These are phyloP conservation scores for Drosophila robusta DNA, from an alignment of 2,888 invertebrate species.

Conservation along the genomic window DNA sequence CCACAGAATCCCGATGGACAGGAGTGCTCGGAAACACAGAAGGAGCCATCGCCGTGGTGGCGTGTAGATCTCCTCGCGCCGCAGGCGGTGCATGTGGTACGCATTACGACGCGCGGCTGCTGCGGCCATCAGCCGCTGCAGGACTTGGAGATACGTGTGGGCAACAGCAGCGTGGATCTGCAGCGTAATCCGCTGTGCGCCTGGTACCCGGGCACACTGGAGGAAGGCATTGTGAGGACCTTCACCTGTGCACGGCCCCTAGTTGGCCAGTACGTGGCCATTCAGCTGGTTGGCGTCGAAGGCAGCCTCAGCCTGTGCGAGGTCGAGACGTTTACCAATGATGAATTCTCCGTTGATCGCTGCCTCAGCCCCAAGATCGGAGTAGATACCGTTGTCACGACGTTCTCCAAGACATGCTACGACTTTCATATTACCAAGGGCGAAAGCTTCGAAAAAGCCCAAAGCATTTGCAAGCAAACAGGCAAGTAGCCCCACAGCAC, in stretches of 20 bases:
- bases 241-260: conserved; percentile 94
- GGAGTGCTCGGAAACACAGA: conserved; percentile 94
- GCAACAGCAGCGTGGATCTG: conserved; percentile 94
- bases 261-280: conserved; percentile 94
- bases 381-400: conserved; percentile 92
- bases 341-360: conserved; percentile 94
- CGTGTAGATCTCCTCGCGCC: conserved; percentile 93
- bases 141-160: conserved; percentile 95
- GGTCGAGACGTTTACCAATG: conserved; percentile 96
- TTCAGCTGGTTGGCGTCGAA: conserved; percentile 95
- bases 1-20: conserved; percentile 93
- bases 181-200: conserved; percentile 96
- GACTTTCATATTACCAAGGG: conserved; percentile 94
- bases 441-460: conserved; percentile 92
- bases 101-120: conserved; percentile 90
- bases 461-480: conserved; percentile 90
- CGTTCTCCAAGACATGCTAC: conserved; percentile 94
- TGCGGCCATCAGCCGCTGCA: conserved; percentile 94
- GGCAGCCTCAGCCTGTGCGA: conserved; percentile 95
- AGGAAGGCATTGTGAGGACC: conserved; percentile 96
- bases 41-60: conserved; percentile 97
- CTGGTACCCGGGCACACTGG: conserved; percentile 97
- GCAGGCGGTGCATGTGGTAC: conserved; percentile 93
- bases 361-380: conserved; percentile 91
- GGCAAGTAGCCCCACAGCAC: conserved; percentile 86